Conservation (phyloP, 2,113 vertebrate genomes). For the Tenebrosternarchus preto region DNA sequence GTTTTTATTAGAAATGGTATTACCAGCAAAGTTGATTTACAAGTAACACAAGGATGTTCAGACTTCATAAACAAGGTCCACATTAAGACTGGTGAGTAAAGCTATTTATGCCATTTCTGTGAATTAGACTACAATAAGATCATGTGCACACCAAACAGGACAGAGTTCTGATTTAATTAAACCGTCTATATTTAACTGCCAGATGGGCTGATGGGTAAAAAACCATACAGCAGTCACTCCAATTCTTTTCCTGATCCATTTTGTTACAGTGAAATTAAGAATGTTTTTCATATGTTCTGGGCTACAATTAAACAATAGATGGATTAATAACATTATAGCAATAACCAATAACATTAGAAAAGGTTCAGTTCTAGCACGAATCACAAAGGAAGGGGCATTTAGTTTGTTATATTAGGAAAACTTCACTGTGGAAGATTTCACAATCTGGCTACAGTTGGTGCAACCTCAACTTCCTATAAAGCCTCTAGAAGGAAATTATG, state of each 20-base stretch:
- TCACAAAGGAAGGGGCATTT: background rate
- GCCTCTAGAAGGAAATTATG: constrained; percentile 18
- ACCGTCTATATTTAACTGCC: background rate
- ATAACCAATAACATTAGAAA: background rate
- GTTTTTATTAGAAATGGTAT: no score
- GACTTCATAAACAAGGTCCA: background rate
- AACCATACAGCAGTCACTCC: background rate
- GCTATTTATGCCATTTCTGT: background rate
- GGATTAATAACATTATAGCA: no score
- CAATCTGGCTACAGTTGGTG: constrained; percentile 15
- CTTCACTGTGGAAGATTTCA: constrained; percentile 21
- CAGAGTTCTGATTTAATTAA: background rate
- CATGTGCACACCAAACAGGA: background rate
- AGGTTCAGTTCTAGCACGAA: background rate
- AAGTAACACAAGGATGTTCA: background rate
- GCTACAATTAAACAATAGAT: background rate
- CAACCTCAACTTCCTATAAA: background rate
- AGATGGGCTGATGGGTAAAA: background rate
- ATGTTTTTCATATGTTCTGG: background rate
- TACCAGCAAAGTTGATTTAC: no score
- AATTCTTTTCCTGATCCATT: background rate
- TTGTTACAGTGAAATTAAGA: no score
- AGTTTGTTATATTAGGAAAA: background rate
- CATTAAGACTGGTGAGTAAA: constrained; percentile 17
- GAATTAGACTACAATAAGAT: background rate